Conservation (phyloP, 2,797 vertebrate species). For the Micromesistius poutassou region DNA sequence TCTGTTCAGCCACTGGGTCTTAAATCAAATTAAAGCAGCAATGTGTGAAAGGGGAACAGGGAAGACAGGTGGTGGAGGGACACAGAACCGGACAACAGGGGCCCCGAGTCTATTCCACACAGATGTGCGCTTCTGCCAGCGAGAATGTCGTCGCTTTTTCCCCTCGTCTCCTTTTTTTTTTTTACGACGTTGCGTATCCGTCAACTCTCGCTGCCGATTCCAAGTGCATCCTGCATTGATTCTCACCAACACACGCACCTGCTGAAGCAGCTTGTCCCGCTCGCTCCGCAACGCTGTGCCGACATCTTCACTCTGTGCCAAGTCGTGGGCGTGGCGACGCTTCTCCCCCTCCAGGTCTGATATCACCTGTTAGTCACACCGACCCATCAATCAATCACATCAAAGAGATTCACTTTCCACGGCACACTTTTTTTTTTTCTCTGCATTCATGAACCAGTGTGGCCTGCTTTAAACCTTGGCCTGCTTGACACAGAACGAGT, state of each 20-base stretch:
- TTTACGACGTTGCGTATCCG: not conserved
- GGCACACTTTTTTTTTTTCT: not conserved
- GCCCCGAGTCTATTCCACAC: slow-evolving; percentile 6
- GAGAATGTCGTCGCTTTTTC: not conserved
- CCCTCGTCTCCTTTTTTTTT: not conserved
- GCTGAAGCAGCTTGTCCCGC: slow-evolving; percentile 87
- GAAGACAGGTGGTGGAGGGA: slow-evolving; percentile 5
- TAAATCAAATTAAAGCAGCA: slow-evolving; percentile 41
- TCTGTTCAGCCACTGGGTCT: slow-evolving; percentile 26
- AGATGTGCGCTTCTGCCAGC: slow-evolving; percentile 37
- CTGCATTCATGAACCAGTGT: not conserved
- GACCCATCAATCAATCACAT: slow-evolving; percentile 26
- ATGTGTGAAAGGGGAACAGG: slow-evolving; percentile 7
- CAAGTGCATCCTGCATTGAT: not conserved
- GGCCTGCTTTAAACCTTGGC: not conserved
- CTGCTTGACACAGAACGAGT: too few relatives aligned
- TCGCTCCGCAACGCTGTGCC: slow-evolving; percentile 92
- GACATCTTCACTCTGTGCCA: slow-evolving; percentile 88
- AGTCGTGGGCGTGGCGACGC: slow-evolving; percentile 80
- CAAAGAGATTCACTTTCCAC: not conserved
- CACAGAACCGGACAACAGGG: not conserved
- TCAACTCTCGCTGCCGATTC: not conserved
- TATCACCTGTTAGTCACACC: slow-evolving; percentile 80
- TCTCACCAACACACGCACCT: slow-evolving; percentile 69
- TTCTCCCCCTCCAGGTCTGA: slow-evolving; percentile 92